Percentiles rank a stretch among this genome's conserved stretches.
Conservation (phyloP, 1,140 invertebrate species). For the Drosophila varians region DNA sequence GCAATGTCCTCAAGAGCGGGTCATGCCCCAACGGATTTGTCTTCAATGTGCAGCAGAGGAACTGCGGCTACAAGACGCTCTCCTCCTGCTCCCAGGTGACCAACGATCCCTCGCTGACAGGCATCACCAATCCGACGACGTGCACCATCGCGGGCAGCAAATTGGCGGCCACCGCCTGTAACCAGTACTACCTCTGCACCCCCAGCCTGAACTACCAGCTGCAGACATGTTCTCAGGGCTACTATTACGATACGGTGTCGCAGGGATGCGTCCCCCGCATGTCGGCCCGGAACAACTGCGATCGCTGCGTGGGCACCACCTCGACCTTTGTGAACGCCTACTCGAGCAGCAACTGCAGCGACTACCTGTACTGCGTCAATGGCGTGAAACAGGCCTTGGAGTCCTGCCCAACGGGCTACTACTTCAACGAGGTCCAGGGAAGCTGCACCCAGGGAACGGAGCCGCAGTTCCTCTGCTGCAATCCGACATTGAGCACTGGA, state of each 20-base stretch:
- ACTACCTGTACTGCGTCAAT: constrained; percentile 48
- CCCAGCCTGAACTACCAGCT: constrained; percentile 3
- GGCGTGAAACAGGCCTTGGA: constrained; percentile 28
- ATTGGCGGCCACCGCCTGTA: constrained; percentile 34
- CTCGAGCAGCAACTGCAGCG: constrained; percentile 31
- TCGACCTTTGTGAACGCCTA: constrained; percentile 53
- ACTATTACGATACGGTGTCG: constrained; percentile 40
- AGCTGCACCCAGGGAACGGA: constrained; percentile 3
- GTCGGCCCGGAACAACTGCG: constrained; percentile 48
- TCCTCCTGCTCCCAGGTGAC: constrained; percentile 53
- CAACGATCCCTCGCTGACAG: constrained; percentile 38
- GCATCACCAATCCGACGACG: not conserved
- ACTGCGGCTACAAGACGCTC: constrained; percentile 34
- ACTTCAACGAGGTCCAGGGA: constrained; percentile 43
- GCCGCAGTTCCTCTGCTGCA: constrained; percentile 35
- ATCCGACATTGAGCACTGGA: constrained; percentile 11
- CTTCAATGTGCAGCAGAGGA: constrained; percentile 22
- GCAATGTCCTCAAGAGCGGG: constrained; percentile 27
- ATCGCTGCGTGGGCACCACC: constrained; percentile 49
- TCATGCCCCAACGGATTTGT: constrained; percentile 8
- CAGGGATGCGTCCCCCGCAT: constrained; percentile 37
- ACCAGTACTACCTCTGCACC: constrained; percentile 48
- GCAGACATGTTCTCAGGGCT: constrained; percentile 21
- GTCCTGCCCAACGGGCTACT: constrained; percentile 24
- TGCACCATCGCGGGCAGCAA: constrained; percentile 19